Evolutionary conservation across 2,888 invertebrate species (phyloP).

Genomic region (Dicroscelio sp.): DNA sequence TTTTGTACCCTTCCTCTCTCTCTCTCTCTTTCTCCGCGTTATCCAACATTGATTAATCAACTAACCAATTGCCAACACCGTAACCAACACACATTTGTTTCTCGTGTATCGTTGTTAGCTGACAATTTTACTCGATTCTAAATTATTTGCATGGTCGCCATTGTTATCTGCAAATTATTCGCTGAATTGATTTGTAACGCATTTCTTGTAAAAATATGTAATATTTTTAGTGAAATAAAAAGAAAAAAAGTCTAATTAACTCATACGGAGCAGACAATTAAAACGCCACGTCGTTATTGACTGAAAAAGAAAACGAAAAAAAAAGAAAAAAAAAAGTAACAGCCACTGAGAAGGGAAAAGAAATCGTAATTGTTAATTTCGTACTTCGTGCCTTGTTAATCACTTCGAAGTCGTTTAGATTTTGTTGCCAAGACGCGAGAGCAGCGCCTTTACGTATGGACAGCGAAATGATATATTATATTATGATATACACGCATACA

Average conservation of each 20-base stretch:
- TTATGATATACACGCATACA: slow-evolving; percentile 31
- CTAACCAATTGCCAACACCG: no score
- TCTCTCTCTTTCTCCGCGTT: no score
- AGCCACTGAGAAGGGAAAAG: no score
- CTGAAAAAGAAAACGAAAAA: no score
- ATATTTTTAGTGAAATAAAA: no score
- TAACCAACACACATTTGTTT: slow-evolving; percentile 4
- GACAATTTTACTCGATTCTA: slow-evolving; percentile 23
- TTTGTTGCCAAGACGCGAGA: slow-evolving; percentile 7
- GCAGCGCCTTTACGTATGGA: no score
- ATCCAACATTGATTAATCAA: no score
- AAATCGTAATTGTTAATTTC: slow-evolving; percentile 15
- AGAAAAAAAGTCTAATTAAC: no score
- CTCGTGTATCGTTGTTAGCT: slow-evolving; percentile 45
- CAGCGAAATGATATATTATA: slow-evolving; percentile 44
- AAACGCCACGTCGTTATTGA: no score
- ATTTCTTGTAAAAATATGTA: not conserved
- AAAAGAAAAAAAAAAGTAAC: no score
- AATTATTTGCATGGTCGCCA: not conserved
- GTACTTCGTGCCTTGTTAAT: not conserved
- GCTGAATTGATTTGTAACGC: not conserved
- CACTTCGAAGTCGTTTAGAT: not conserved
- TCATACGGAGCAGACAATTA: no score
- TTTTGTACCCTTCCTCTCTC: no score
- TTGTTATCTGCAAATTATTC: not conserved